Conservation (phyloP, 2,797 vertebrate species). For the Sternarchorhynchus goeldii region DNA sequence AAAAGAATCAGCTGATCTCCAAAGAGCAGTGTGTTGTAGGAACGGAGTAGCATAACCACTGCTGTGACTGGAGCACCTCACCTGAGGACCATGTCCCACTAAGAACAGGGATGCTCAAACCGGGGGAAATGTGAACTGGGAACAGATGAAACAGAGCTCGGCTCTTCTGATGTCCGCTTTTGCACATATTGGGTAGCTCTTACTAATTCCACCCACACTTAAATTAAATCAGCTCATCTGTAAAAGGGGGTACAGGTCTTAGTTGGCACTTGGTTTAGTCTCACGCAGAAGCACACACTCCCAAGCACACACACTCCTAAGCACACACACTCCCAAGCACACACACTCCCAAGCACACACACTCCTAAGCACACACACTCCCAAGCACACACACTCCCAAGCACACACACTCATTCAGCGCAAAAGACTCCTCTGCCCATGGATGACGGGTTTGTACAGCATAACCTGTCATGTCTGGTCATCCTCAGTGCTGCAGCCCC, state of each 20-base stretch:
- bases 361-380: conserved; percentile 40
- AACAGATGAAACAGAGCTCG: conserved; percentile 13
- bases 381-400: conserved; percentile 37
- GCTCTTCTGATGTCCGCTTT: conserved; percentile 28
- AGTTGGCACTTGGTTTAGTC: conserved; percentile 29
- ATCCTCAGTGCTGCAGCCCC: conserved; percentile 40
- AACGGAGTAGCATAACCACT: not conserved
- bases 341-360: conserved; percentile 45
- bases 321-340: conserved; percentile 38
- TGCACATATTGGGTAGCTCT: conserved; percentile 31
- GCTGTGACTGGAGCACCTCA: not conserved
- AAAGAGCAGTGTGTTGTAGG: not conserved
- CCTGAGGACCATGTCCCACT: not conserved
- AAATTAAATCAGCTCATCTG: conserved; percentile 46
- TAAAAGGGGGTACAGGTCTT: conserved; percentile 42
- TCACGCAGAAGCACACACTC: conserved; percentile 13
- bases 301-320: no score
- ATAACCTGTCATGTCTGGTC: conserved; percentile 51
- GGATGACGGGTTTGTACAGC: conserved; percentile 41
- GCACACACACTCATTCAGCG: conserved; percentile 45
- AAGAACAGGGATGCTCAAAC: conserved; percentile 9
- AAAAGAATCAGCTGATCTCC: not conserved
- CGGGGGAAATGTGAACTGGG: conserved; percentile 52
- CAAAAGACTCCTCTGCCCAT: conserved; percentile 55
- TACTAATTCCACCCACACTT: conserved; percentile 50